phyloP scores from a whole-genome alignment of 2,797 vertebrate species.

The Urocyon cinereoargenteus region DNA sequence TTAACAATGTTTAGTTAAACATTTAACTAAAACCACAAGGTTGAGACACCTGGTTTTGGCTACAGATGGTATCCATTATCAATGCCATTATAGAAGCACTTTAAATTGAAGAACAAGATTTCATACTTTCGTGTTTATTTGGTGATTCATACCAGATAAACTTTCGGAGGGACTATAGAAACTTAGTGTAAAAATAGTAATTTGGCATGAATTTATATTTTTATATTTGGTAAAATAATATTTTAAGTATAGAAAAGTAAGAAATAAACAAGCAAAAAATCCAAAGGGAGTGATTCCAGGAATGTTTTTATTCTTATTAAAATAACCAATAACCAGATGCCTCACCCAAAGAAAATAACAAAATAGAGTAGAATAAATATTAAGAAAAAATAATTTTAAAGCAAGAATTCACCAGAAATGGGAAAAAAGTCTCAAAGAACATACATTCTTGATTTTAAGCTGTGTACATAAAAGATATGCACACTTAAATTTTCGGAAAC shows the following conservation, averaged over 20 bases:
- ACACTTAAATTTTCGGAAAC: conserved; percentile 77
- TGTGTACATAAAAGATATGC: conserved; percentile 79
- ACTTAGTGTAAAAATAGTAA: conserved; percentile 66
- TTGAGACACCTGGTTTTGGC: conserved; percentile 70
- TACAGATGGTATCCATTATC: conserved; percentile 65
- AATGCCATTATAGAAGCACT: conserved; percentile 47
- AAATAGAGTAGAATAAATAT: conserved; percentile 82
- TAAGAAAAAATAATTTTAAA: conserved; percentile 81
- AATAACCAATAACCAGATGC: conserved; percentile 81
- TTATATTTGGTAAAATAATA: conserved; percentile 65
- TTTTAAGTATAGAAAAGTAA: conserved; percentile 51
- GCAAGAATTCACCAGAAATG: conserved; percentile 72
- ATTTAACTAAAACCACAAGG: conserved; percentile 60
- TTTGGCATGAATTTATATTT: conserved; percentile 41
- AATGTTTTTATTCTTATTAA: conserved; percentile 77
- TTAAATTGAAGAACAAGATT: conserved; percentile 64
- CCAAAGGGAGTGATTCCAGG: conserved; percentile 54
- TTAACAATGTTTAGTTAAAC: conserved; percentile 60
- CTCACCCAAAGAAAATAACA: conserved; percentile 82
- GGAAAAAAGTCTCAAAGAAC: conserved; percentile 59
- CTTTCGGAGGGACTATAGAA: conserved; percentile 15
- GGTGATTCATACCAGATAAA: conserved; percentile 36
- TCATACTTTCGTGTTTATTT: conserved; percentile 57
- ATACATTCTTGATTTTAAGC: conserved; percentile 75
- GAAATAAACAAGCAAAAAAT: conserved; percentile 42